phyloP scores from a whole-genome alignment of 2,113 vertebrate species.

The Anhinga rufa region DNA sequence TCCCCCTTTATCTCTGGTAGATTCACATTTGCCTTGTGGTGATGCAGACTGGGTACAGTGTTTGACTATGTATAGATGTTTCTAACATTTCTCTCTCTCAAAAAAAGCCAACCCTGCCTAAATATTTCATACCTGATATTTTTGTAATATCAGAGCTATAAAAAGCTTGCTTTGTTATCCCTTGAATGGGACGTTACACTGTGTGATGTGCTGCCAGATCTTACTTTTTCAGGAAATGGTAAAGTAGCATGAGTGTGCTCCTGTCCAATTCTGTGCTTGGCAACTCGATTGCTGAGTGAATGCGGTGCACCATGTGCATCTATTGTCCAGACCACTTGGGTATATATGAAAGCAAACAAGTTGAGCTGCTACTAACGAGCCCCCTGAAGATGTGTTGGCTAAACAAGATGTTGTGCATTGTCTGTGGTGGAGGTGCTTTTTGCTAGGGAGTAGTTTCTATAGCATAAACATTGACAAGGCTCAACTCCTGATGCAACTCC shows the following conservation, averaged over 20 bases:
- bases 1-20: neutral
- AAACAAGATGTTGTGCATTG: neutral
- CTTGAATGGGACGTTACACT: neutral
- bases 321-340: neutral
- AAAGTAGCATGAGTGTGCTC: neutral
- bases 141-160: neutral
- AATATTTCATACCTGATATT: neutral
- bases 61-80: neutral
- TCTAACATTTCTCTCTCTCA: neutral
- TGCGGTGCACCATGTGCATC: neutral
- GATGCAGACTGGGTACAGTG: neutral
- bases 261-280: neutral
- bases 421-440: neutral
- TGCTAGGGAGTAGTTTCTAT: neutral
- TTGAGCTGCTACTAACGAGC: conserved; percentile 17
- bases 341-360: neutral
- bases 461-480: too few relatives aligned
- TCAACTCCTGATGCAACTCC: neutral
- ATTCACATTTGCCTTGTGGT: neutral
- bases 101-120: neutral
- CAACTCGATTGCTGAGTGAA: neutral
- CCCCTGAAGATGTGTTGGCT: neutral
- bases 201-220: neutral
- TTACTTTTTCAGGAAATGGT: neutral
- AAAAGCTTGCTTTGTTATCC: neutral